Evolutionary conservation across 2,888 invertebrate genomes (phyloP), one percentile per base, ranked within the genome.

Genomic region (Scaptodrosophila latifasciaeformis): DNA sequence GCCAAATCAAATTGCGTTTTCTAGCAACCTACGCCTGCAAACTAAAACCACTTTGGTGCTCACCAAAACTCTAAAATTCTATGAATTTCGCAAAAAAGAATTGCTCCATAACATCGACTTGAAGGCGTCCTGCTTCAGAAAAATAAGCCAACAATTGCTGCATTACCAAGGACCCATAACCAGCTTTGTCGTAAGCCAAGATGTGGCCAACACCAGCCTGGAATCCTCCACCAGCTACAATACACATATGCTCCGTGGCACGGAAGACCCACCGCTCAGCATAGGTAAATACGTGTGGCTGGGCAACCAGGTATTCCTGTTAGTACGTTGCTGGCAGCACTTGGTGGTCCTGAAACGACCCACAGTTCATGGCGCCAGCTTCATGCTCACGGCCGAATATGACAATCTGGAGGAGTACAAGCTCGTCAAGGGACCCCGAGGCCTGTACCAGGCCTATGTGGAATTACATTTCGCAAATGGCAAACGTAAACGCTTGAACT

Each of bases 231-330:
- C 61, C 10, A 57, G 60, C 31, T 63, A 34, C 48, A 75, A n/a
- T n/a, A n/a, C n/a, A n/a, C n/a, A n/a, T n/a, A n/a, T 66, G 76
- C 34, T 79, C 31, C 59, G 60, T 3, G 35, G 46, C 1, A 45
- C 47, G 7, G 63, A 64, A 18, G 77, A 70, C 1, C 29, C 65
- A 31, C 70, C 65, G 2, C 52, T 84, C 5, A 56, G 44, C 7
- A 37, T 85, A 7, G 85, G 85, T 12, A 85, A 85, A 54, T 85
- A 69, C 46, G 59, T 82, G 12, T 83, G 81, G 63, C 65, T 72
- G 51, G 66, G 68, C 24, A 45, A 64, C 29, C 70, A 70, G 15
- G 42, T 82, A 0, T 85, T 81, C 43, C 47, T 85, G 10, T 47
- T 85, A 1, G 47, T 85, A 0, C 70, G 70, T 10, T 84, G 84